phyloP scores from a whole-genome alignment of 2,888 invertebrate genomes.

The Drosophila melanosoma region DNA sequence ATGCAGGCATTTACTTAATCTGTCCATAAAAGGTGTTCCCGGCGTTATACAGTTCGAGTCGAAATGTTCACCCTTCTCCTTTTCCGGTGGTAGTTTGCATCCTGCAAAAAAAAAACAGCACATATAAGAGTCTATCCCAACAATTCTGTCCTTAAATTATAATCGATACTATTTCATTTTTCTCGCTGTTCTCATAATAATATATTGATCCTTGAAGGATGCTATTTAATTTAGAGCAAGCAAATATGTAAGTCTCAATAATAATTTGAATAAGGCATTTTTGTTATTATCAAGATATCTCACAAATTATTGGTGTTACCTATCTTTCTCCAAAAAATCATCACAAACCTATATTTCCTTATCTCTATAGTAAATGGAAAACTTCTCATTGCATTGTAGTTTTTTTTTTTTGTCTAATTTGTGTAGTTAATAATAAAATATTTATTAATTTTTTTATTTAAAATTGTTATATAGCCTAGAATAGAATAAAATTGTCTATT shows the following conservation, averaged over 20 bases:
- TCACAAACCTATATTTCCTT: background rate
- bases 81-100: conserved; percentile 92
- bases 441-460: too few species aligned
- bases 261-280: background rate
- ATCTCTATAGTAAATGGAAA: background rate
- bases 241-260: too few species aligned
- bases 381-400: too few species aligned
- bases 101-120: conserved; percentile 80
- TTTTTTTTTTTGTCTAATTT: background rate
- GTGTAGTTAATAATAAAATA: background rate
- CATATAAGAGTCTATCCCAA: background rate
- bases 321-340: background rate
- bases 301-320: background rate
- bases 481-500: too few species aligned
- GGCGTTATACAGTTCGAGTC: conserved; percentile 99
- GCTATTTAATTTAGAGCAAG: background rate
- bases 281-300: background rate
- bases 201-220: background rate
- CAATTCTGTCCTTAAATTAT: background rate
- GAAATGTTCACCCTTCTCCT: conserved; percentile 96
- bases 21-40: conserved; percentile 99
- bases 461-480: too few species aligned
- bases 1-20: conserved; percentile 92
- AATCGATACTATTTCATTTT: background rate
- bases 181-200: background rate